phyloP scores from a whole-genome alignment of 2,113 vertebrate species.

The Nanger granti region DNA sequence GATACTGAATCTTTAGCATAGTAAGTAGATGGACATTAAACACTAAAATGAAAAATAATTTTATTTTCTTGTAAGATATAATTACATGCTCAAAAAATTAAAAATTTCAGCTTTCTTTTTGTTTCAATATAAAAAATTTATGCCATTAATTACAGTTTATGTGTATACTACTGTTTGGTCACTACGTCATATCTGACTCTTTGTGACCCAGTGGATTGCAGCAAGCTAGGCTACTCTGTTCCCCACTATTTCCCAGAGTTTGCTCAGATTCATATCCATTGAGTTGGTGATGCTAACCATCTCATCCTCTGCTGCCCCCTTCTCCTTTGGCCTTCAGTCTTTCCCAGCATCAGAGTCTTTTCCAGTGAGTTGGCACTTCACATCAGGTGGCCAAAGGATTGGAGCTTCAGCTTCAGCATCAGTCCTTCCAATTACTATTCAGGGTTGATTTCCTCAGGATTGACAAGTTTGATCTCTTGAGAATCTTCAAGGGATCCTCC shows the following conservation, averaged over 20 bases:
- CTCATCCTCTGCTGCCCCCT: background rate
- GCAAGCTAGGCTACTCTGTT: background rate
- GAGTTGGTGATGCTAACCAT: background rate
- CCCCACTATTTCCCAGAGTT: background rate
- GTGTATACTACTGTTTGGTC: background rate
- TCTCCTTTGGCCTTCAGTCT: background rate
- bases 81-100: background rate
- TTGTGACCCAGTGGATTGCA: background rate
- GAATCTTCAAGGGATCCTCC: background rate
- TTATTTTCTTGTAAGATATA: conserved; percentile 11
- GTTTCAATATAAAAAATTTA: conserved; percentile 13
- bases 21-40: background rate
- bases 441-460: background rate
- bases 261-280: background rate
- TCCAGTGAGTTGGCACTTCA: background rate
- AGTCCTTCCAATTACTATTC: background rate
- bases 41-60: conserved; percentile 4
- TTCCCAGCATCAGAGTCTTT: background rate
- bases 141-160: background rate
- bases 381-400: background rate
- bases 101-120: background rate
- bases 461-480: background rate
- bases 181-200: background rate
- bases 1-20: background rate
- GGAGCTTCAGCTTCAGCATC: background rate